Percentiles rank a stretch among this genome's conserved stretches.
These are phyloP conservation scores for Sebastes schlegelii DNA, from an alignment of 2,113 vertebrate genomes.

Conservation along the genomic window DNA sequence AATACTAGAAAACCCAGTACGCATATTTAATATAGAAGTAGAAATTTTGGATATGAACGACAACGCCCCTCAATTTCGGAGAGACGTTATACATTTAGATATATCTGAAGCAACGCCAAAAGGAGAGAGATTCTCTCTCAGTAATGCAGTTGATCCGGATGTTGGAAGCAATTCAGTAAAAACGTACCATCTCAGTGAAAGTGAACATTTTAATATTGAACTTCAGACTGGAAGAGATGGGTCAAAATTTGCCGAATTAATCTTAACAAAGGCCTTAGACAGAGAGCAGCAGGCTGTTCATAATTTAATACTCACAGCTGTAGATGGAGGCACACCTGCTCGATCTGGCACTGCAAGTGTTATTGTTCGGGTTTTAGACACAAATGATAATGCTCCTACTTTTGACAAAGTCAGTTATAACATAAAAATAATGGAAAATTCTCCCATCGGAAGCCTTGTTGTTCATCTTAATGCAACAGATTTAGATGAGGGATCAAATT, in stretches of 20 bases:
- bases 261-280: constrained; percentile 17
- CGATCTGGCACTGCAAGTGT: too few relatives aligned
- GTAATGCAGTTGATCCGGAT: constrained; percentile 78
- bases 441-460: too few relatives aligned
- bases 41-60: constrained; percentile 80
- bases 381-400: too few relatives aligned
- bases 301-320: too few relatives aligned
- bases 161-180: constrained; percentile 67
- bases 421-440: too few relatives aligned
- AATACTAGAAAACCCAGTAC: constrained; percentile 77
- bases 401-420: too few relatives aligned
- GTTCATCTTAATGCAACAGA: too few relatives aligned
- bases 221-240: constrained; percentile 68
- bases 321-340: too few relatives aligned
- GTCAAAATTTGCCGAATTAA: constrained; percentile 54
- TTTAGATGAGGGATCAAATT: too few relatives aligned
- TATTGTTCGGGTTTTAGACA: too few relatives aligned
- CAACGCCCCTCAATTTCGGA: constrained; percentile 73
- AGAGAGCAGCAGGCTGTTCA: too few relatives aligned
- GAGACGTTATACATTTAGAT: constrained; percentile 75
- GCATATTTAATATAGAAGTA: constrained; percentile 82
- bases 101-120: constrained; percentile 60
- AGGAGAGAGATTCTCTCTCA: constrained; percentile 77
- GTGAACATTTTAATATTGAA: constrained; percentile 73
- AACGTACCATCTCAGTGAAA: constrained; percentile 72